Percentiles rank a stretch among this genome's conserved stretches.
Conservation (phyloP, 2,888 invertebrate species). For the Crepidodera aurea region DNA sequence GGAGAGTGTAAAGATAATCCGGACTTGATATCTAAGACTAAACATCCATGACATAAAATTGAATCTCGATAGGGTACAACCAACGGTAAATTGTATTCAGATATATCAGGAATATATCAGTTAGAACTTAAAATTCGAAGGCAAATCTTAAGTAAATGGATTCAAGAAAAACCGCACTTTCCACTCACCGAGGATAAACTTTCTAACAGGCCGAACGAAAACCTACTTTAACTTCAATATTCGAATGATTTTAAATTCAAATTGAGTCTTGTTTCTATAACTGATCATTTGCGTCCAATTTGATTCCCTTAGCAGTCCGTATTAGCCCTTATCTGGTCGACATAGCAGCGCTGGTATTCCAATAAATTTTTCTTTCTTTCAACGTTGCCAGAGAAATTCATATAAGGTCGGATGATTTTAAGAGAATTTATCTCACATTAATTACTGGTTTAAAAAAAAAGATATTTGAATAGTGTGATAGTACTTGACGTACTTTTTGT, state of each 20-base stretch:
- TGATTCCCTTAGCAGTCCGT: conserved; percentile 65
- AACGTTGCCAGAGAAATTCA: conserved; percentile 15
- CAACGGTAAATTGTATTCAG: too few relatives aligned
- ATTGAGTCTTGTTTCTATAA: conserved; percentile 62
- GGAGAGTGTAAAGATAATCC: too few relatives aligned
- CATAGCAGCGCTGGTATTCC: conserved; percentile 45
- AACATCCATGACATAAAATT: too few relatives aligned
- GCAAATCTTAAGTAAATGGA: conserved; percentile 52
- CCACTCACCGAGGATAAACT: conserved; percentile 58
- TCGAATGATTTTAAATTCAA: conserved; percentile 60
- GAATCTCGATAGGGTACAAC: too few relatives aligned
- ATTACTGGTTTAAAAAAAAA: too few relatives aligned
- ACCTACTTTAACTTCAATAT: conserved; percentile 56
- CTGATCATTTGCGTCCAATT: conserved; percentile 73
- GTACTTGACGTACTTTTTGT: too few relatives aligned
- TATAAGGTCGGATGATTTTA: neutral
- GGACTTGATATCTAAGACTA: too few relatives aligned
- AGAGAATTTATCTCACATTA: too few relatives aligned
- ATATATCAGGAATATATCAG: neutral
- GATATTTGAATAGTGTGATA: neutral
- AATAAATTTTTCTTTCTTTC: conserved; percentile 45
- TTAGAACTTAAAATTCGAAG: conserved; percentile 25
- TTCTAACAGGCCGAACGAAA: conserved; percentile 49
- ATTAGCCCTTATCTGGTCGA: conserved; percentile 51
- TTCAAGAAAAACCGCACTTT: conserved; percentile 56